Evolutionary conservation across 2,888 invertebrate species (phyloP).

Genomic region (Agonopterix subpropinquella): DNA sequence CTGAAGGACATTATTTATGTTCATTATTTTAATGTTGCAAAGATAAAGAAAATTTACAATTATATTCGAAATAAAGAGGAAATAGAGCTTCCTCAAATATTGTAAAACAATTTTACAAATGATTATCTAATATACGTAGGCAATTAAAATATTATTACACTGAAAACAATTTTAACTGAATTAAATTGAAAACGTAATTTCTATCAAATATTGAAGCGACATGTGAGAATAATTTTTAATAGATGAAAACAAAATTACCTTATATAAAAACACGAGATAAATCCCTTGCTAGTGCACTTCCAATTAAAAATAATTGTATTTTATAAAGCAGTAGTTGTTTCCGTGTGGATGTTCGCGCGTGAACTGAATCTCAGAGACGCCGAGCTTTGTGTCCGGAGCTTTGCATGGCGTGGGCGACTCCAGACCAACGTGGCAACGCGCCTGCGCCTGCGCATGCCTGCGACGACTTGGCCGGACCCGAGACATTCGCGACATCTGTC

Average conservation of each 20-base stretch:
- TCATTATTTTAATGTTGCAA: too few relatives aligned
- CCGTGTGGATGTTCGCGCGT: slow-evolving; percentile 50
- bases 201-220: too few relatives aligned
- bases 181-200: too few relatives aligned
- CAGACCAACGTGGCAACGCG: not conserved
- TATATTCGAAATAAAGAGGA: too few relatives aligned
- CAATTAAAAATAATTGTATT: slow-evolving; percentile 6
- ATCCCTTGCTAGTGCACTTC: slow-evolving; percentile 5
- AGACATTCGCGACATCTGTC: slow-evolving; percentile 41
- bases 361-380: slow-evolving; percentile 45
- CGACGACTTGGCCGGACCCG: slow-evolving; percentile 34
- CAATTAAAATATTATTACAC: not conserved
- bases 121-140: not conserved
- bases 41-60: too few relatives aligned
- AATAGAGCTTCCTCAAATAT: too few relatives aligned
- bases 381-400: slow-evolving; percentile 56
- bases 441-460: slow-evolving; percentile 36
- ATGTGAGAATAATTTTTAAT: too few relatives aligned
- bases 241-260: slow-evolving; percentile 24
- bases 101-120: too few relatives aligned
- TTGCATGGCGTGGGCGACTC: slow-evolving; percentile 62
- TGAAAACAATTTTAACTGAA: too few relatives aligned
- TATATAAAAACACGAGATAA: slow-evolving; percentile 6
- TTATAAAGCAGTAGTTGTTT: slow-evolving; percentile 38
- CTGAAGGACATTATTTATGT: not conserved